Evolutionary conservation across 1,140 invertebrate species (phyloP), one percentile per base, ranked within the genome.

Genomic region (Lordiphosa clarofinis): DNA sequence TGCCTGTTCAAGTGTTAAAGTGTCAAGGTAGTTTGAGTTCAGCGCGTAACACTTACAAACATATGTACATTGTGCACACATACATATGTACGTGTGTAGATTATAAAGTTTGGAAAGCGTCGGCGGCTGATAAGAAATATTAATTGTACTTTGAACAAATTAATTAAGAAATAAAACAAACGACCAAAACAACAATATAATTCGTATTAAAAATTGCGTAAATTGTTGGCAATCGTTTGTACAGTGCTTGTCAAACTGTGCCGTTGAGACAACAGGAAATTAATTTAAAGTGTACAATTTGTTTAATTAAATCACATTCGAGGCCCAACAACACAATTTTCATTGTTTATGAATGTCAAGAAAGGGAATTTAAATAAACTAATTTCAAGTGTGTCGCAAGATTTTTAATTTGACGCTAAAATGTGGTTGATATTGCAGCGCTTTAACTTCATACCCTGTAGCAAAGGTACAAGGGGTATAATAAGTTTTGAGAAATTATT

Each of bases 1-100:
- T 67, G 63, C 61, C 46, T 67, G 33, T 62, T 44, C 24, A 28
- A 44, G 12, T 56, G 63, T 49, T 36, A 28, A 28, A 28, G 64
- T 67, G 62, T 67, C 64, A 67, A 67, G 64, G 64, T 67, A 67
- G 55, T 42, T 46, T 37, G 48, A 28, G 48, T 50, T 39, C 19
- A 35, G 35, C 48, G 11, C 40, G 4, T 24, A 6, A 13, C 12
- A 55, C 5, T 56, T 33, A 49, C 49, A 39, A 4, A 36, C 11
- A 40, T 3, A 15, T 15, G 15, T 15, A 1, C 15, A 15, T 15
- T 1, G 1, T 1, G 15, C 15, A 15, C 15, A 35, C 6, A 24
- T 39, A 43, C 44, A 56, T 38, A 8, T 12, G 38, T 38, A 21
- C 13, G 39, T 39, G n/a, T 33, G n/a, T 43, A 15, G 8, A 9